Conservation (phyloP, 2,797 vertebrate species). For the Perodicticus potto region DNA sequence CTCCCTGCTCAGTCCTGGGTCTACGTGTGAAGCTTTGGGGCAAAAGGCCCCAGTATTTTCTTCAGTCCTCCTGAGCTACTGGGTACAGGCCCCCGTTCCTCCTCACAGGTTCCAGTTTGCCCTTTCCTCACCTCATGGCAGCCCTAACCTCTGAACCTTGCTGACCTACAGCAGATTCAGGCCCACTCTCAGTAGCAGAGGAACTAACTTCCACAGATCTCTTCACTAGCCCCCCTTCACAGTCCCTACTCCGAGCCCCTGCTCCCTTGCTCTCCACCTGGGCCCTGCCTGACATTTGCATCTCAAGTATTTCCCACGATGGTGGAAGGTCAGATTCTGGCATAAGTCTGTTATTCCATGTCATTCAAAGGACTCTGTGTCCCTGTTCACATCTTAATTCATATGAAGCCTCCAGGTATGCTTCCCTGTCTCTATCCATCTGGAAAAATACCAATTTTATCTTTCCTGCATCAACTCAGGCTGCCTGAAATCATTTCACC, state of each 20-base stretch:
- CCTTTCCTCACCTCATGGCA: neutral
- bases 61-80: no score
- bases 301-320: neutral
- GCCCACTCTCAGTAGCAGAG: neutral
- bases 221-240: neutral
- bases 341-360: neutral
- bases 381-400: conserved; percentile 22
- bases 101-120: neutral
- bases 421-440: neutral
- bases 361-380: neutral
- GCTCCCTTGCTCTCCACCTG: neutral
- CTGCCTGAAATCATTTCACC: neutral
- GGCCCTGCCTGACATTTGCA: neutral
- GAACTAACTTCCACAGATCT: neutral
- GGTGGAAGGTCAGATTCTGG: neutral
- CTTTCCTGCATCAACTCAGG: neutral
- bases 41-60: neutral
- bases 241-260: neutral
- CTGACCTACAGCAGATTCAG: neutral
- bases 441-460: neutral
- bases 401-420: neutral
- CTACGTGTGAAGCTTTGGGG: neutral
- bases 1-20: neutral
- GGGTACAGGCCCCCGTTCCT: neutral
- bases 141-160: neutral